These are phyloP conservation scores for Semicossyphus pulcher DNA, from an alignment of 2,113 vertebrate species.

Conservation along the genomic window DNA sequence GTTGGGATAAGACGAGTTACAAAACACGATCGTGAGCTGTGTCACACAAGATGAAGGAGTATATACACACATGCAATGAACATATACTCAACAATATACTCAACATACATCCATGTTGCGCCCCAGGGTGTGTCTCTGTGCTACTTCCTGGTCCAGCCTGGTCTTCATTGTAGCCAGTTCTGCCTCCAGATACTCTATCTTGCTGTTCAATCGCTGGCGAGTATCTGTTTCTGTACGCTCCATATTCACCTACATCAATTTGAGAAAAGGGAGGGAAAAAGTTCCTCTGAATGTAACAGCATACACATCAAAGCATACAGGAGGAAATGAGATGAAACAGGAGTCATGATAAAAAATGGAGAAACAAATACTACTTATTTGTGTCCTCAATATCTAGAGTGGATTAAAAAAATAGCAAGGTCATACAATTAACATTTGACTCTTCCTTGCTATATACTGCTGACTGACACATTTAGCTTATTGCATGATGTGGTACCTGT, in stretches of 20 bases:
- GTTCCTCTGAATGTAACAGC: neutral
- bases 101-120: slow-evolving; percentile 90
- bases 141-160: slow-evolving; percentile 91
- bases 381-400: too few species aligned
- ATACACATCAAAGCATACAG: neutral
- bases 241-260: slow-evolving; percentile 84
- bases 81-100: too few species aligned
- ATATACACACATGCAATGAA: neutral
- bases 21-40: neutral
- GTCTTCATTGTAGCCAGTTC: slow-evolving; percentile 91
- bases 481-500: slow-evolving; percentile 83
- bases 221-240: slow-evolving; percentile 93
- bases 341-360: too few species aligned
- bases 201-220: slow-evolving; percentile 89
- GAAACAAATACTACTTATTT: neutral
- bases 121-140: slow-evolving; percentile 90
- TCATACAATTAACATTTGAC: too few species aligned
- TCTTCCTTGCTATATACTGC: too few species aligned
- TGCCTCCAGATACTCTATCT: slow-evolving; percentile 89
- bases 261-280: neutral
- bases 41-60: neutral
- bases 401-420: too few species aligned
- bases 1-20: neutral
- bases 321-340: too few species aligned
- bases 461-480: too few species aligned